Evolutionary conservation across 2,797 vertebrate species (phyloP).

Genomic region (Sebastes trivittatus): DNA sequence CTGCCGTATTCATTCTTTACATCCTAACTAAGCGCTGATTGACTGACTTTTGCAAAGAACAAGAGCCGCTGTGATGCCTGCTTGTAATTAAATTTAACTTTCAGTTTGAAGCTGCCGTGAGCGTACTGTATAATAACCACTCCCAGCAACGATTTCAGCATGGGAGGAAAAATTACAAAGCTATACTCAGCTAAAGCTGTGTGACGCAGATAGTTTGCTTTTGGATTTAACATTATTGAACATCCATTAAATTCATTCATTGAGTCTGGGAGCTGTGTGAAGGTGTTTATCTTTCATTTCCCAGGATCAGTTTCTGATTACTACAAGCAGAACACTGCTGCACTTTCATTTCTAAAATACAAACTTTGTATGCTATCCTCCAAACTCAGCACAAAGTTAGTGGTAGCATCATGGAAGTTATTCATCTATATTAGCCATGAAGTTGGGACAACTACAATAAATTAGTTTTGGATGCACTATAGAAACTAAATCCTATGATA

Average conservation of each 20-base stretch:
- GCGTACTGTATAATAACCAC: not conserved
- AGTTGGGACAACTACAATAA: not conserved
- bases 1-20: not conserved
- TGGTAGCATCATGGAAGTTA: not conserved
- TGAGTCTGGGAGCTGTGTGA: conserved; percentile 11
- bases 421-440: not conserved
- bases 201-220: conserved; percentile 38
- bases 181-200: not conserved
- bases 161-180: not conserved
- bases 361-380: not conserved
- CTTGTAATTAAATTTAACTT: conserved; percentile 22
- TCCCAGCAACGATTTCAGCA: conserved; percentile 4
- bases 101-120: not conserved
- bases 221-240: conserved; percentile 45
- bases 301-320: conserved; percentile 22
- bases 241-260: conserved; percentile 24
- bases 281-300: conserved; percentile 55
- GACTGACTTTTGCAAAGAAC: not conserved
- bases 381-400: not conserved
- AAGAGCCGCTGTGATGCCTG: not conserved
- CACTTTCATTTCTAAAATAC: not conserved
- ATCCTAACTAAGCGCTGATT: not conserved
- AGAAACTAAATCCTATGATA: not conserved
- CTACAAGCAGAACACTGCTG: not conserved
- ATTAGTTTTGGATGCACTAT: not conserved